A percentile compares a stretch with the other conserved stretches of the same genome.
phyloP scores from a whole-genome alignment of 2,113 vertebrate genomes.

The Caracal caracal region DNA sequence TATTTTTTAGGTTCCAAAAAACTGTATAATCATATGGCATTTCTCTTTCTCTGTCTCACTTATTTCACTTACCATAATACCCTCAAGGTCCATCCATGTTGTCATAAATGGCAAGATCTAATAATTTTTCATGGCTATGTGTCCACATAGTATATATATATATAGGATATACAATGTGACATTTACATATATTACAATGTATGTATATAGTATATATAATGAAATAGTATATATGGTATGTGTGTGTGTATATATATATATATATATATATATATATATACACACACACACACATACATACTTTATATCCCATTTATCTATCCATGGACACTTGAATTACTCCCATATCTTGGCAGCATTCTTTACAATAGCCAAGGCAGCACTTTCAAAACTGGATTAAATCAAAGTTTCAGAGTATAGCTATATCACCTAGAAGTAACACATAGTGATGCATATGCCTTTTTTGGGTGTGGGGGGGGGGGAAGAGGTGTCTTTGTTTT shows the following conservation, averaged over 20 bases:
- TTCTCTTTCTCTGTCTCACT: neutral
- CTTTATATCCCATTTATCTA: neutral
- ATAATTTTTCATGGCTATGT: neutral
- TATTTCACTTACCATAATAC: neutral
- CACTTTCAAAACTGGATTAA: neutral
- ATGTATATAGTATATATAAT: too few species aligned
- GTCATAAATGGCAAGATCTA: neutral
- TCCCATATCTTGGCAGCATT: neutral
- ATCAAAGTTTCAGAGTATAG: neutral
- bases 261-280: too few species aligned
- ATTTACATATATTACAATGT: too few species aligned
- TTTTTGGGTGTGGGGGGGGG: neutral
- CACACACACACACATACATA: too few species aligned
- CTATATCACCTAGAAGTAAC: neutral
- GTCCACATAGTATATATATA: neutral
- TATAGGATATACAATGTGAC: too few species aligned
- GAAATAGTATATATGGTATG: too few species aligned
- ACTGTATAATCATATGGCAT: neutral
- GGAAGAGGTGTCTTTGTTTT: neutral
- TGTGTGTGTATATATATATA: rapidly evolving
- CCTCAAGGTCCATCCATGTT: neutral
- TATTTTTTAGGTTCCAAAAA: neutral
- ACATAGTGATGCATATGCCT: neutral
- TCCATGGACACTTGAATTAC: neutral
- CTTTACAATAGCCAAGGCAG: neutral